Percentiles rank a stretch among this genome's conserved stretches.
Conservation (phyloP, 2,797 vertebrate species). For the Onychomys torridus region DNA sequence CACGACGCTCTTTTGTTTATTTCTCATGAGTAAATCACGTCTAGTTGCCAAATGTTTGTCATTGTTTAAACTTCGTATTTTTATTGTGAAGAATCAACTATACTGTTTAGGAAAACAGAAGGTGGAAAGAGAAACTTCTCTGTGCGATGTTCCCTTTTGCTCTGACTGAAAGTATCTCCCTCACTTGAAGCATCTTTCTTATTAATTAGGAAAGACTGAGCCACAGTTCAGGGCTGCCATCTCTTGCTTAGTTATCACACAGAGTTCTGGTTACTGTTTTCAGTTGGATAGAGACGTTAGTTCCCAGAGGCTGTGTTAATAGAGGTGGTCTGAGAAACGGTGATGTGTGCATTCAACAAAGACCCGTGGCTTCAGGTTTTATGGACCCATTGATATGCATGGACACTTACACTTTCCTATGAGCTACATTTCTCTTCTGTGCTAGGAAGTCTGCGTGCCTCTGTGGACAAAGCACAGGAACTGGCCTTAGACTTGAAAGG, state of each 20-base stretch:
- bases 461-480: background rate
- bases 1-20: constrained; percentile 61
- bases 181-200: background rate
- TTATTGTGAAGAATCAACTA: constrained; percentile 65
- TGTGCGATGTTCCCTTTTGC: constrained; percentile 16
- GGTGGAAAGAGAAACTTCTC: constrained; percentile 58
- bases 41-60: constrained; percentile 68
- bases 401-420: background rate
- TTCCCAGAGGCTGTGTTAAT: constrained; percentile 39
- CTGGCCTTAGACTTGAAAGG: constrained; percentile 57
- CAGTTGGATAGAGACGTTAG: background rate
- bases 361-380: constrained; percentile 21
- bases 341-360: constrained; percentile 10
- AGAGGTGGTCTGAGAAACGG: constrained; percentile 24
- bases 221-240: background rate
- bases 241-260: background rate
- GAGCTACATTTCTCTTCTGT: background rate
- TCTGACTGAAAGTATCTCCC: constrained; percentile 6
- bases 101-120: constrained; percentile 60
- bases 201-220: constrained; percentile 20
- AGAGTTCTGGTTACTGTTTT: constrained; percentile 20
- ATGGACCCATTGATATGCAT: background rate
- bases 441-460: background rate
- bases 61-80: constrained; percentile 72
- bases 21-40: constrained; percentile 55